Base-by-base conservation (phyloP, 2,888 invertebrate species). In the Mythimna loreyi region DNA sequence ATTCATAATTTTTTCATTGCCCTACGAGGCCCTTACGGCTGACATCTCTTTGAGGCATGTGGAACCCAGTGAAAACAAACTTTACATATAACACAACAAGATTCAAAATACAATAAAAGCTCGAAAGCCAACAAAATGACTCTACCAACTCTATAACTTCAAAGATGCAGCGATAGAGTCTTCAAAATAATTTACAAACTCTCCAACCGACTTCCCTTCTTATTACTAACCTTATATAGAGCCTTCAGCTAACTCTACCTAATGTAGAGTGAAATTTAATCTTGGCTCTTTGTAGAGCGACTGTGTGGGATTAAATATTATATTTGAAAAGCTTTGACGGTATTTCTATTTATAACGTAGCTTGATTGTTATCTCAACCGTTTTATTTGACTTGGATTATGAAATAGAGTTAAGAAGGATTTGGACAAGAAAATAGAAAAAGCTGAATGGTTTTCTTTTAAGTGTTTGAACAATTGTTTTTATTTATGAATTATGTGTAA, bases 191-290 rank as follows among this genome's bases (percentile, higher is more conserved):
- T 71, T 40, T 71, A 63, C 47, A 13, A 78, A 71, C 64, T 75
- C 45, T 36, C 45, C 49, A 30, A 33, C 9, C 55, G 59, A 78
- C 55, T 78, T 64, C 30, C 40, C 21, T 56, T 16, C 25, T 59
- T 71, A 63, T 55, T 63, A 62, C 33, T 25, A 58, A 67, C 49
- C 49, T 49, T 33, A 13, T 11, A 16, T 45, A 59, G 57, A 69
- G 30, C n/a, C 62, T 72, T 70, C 30, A 25, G 23, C 21, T 11
- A 43, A 53, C 49, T 77, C 57, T 76, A 53, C 47, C 56, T 75
- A 40, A 45, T 58, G 56, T 62, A 33, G 61, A 76, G 76, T 21
- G 16, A 75, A 73, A 61, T 73, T 61, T 76, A 50, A 74, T 59
- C 59, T 72, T 50, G 13, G 19, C 53, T 49, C 61, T 76, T 47